Evolutionary conservation across 1,140 invertebrate genomes (phyloP).

Genomic region (Euura saliciscinereae): DNA sequence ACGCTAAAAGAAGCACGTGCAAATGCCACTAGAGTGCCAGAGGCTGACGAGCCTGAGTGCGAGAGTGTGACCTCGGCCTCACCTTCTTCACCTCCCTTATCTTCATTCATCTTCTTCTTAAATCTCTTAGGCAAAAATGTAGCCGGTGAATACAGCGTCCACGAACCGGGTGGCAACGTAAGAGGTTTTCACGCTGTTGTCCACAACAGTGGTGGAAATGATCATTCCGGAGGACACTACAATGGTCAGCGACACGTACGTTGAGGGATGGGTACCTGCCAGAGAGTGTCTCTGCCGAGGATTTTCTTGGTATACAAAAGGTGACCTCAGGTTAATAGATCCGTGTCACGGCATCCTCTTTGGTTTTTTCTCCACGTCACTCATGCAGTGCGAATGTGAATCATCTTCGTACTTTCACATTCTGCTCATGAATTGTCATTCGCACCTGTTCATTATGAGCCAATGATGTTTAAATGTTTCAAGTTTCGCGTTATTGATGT

Average conservation of each 20-base stretch:
- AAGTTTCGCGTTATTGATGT: no score
- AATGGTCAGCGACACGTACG: not conserved
- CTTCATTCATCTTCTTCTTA: not conserved
- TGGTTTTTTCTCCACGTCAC: no score
- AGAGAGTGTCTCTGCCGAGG: not conserved
- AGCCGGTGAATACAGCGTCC: constrained; percentile 43
- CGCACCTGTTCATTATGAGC: no score
- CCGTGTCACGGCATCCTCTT: not conserved
- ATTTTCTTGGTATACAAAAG: not conserved
- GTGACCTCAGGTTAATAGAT: not conserved
- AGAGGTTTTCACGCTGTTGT: constrained; percentile 48
- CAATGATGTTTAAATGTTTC: no score
- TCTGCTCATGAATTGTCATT: no score
- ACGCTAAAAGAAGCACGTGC: not conserved
- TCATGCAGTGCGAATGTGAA: no score
- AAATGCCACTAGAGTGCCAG: not conserved
- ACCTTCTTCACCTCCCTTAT: not conserved
- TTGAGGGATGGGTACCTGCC: no score
- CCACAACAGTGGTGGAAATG: constrained; percentile 51
- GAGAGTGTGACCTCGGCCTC: not conserved
- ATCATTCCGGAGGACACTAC: constrained; percentile 31
- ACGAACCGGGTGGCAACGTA: constrained; percentile 49
- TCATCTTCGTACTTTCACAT: no score
- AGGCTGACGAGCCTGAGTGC: not conserved
- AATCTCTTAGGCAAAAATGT: constrained; percentile 26